Evolutionary conservation across 2,797 vertebrate genomes (phyloP).

Genomic region (Sebastes jordani): DNA sequence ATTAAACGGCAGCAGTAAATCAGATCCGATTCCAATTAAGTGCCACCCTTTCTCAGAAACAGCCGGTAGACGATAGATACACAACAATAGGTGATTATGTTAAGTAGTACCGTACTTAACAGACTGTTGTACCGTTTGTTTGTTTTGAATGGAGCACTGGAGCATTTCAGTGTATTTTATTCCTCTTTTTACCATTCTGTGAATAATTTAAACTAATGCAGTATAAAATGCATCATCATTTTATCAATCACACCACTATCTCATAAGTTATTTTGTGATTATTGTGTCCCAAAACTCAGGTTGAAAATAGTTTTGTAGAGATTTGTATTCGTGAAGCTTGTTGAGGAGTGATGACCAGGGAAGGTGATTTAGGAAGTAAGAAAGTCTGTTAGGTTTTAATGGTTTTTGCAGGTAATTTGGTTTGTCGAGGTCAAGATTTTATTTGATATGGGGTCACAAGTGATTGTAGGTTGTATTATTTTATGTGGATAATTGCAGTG

Average conservation of each 20-base stretch:
- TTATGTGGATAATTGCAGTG: no score
- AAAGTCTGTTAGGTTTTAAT: no score
- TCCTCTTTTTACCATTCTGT: neutral
- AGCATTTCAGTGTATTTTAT: neutral
- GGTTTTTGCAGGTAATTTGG: neutral
- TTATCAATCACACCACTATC: no score
- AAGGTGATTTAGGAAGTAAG: no score
- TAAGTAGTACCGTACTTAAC: neutral
- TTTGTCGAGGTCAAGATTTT: no score
- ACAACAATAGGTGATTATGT: neutral
- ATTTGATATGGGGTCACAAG: neutral
- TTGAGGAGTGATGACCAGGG: no score
- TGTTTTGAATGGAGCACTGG: neutral
- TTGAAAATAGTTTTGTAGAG: no score
- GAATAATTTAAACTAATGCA: no score
- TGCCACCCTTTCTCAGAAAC: neutral
- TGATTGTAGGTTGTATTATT: no score
- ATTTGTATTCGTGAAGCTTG: no score
- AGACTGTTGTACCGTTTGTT: neutral
- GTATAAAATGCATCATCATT: no score
- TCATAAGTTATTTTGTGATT: neutral
- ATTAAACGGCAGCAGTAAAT: neutral
- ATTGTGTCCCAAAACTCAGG: neutral
- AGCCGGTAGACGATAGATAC: neutral
- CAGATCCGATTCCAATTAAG: neutral